Evolutionary conservation across 2,113 vertebrate genomes (phyloP), one percentile per base, ranked within the genome.

Genomic region (Ophthalmolycus amberensis): DNA sequence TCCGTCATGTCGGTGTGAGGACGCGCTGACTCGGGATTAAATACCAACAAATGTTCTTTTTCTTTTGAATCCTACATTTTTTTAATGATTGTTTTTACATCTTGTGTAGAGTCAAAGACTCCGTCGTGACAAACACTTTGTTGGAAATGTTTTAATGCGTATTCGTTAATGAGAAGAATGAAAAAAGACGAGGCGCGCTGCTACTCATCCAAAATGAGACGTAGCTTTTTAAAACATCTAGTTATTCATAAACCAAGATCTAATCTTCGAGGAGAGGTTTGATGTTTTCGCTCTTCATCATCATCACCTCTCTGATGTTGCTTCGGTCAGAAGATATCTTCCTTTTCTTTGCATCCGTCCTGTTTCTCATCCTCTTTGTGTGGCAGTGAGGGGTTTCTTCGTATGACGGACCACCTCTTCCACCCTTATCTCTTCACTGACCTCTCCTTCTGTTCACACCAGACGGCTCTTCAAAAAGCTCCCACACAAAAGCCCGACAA

Each of bases 391-490:
- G 59, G 71, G 78, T 79, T 83, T 72, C 70, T 76, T 16, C 75
- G 63, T 73, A 73, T n/a, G 48, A 2, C 50, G 7, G 18, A 52
- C 18, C 50, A 52, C 20, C 6, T 76, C 4, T 64, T 73, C 79
- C 40, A 5, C 52, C 60, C 72, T 80, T 65, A 80, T 85, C 72
- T 84, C 71, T 10, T 32, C 42, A 4, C 80, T 73, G 84, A 90
- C 85, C 75, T 60, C 73, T 74, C 40, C 52, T 69, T 86, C 85
- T 85, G 65, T 77, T 62, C n/a, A 6, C 74, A 73, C 29, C 77
- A 68, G 82, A 72, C 69, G 3, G 0, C 22, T 87, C 85, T 89
- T 88, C 88, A 90, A 82, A 89, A 69, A 6, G 75, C 83, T 46
- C 22, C 8, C 63, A 77, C 20, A 83, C 60, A 87, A 79, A 85